These are phyloP conservation scores for Erythrocercus mccallii DNA, from an alignment of 2,113 vertebrate genomes.

Conservation along the genomic window DNA sequence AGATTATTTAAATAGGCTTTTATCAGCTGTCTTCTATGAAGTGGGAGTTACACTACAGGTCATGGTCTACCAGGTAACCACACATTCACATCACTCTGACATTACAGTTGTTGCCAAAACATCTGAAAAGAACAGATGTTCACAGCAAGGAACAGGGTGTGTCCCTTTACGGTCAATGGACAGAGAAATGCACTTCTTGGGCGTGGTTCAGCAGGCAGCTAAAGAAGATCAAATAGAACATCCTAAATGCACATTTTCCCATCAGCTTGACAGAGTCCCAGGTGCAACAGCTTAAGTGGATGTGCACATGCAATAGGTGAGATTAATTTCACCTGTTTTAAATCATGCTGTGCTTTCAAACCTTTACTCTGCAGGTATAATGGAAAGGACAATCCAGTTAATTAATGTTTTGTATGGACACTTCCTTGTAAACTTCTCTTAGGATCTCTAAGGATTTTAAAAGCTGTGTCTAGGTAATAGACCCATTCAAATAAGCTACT, in stretches of 20 bases:
- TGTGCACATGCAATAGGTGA: rapidly evolving
- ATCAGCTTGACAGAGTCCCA: not conserved
- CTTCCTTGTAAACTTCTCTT: not conserved
- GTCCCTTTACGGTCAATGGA: not conserved
- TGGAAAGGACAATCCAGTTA: not conserved
- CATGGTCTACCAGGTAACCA: not conserved
- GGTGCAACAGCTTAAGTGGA: not conserved
- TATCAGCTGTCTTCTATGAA: not conserved
- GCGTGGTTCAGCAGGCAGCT: not conserved
- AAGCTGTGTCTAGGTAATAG: not conserved
- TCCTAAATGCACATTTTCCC: not conserved
- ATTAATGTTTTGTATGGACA: not conserved
- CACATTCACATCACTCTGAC: not conserved
- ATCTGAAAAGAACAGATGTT: not conserved
- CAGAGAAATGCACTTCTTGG: not conserved
- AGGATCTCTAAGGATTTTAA: not conserved
- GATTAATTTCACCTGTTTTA: not conserved
- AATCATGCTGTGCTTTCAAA: not conserved
- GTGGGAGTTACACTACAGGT: not conserved
- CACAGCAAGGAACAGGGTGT: not conserved
- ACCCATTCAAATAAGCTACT: not conserved
- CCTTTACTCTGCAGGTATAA: not conserved
- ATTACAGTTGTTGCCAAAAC: not conserved
- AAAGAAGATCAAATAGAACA: not conserved
- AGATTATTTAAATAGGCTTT: not conserved